Evolutionary conservation across 2,888 invertebrate species (phyloP).

Genomic region (Unio delphinus): DNA sequence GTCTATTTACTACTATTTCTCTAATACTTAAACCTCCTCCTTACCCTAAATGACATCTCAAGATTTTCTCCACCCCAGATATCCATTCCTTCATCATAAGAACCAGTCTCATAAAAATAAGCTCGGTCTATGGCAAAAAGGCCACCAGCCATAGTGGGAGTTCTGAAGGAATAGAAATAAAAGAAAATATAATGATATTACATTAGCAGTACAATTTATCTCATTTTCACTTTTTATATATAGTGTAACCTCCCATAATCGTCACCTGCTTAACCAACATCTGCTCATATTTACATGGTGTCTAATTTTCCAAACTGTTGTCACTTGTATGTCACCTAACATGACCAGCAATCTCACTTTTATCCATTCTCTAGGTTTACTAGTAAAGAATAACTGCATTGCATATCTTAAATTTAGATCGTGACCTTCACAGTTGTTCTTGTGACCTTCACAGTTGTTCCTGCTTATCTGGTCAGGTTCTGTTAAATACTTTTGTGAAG

Average conservation of each 20-base stretch:
- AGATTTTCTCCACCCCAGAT: constrained; percentile 99
- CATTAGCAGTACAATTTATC: background rate
- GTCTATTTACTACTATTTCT: too few species aligned
- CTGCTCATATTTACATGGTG: background rate
- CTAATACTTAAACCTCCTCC: constrained; percentile 37
- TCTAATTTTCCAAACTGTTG: too few species aligned
- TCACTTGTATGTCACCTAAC: too few species aligned
- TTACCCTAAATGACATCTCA: constrained; percentile 95
- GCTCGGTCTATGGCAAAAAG: constrained; percentile 94
- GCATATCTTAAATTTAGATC: too few species aligned
- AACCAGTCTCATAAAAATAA: constrained; percentile 97
- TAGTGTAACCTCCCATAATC: background rate
- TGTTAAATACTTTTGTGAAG: too few species aligned
- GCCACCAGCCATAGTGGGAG: constrained; percentile 99
- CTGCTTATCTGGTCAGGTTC: too few species aligned
- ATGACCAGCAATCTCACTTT: too few species aligned
- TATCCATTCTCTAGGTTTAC: too few species aligned
- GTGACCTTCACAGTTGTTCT: too few species aligned
- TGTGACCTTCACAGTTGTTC: too few species aligned
- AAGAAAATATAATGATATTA: background rate
- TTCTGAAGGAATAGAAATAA: constrained; percentile 71
- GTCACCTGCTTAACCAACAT: background rate
- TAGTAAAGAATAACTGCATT: too few species aligned
- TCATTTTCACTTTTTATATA: background rate
- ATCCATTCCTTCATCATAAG: constrained; percentile 99